A percentile compares a stretch with the other conserved stretches of the same genome.
These are phyloP conservation scores for Pseudochaenichthys georgianus DNA, from an alignment of 2,797 vertebrate species.

Conservation along the genomic window DNA sequence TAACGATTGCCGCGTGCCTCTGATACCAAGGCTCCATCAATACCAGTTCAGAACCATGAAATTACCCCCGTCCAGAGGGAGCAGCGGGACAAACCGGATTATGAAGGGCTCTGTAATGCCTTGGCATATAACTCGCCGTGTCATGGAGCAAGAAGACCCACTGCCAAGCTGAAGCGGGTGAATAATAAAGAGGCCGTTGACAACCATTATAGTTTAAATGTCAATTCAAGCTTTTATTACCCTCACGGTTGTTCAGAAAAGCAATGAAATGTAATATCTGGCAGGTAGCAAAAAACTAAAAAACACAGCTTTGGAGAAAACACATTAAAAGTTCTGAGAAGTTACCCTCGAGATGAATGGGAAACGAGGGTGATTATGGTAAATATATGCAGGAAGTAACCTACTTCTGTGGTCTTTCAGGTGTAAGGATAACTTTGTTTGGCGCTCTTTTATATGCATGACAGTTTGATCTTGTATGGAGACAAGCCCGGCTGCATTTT, in stretches of 20 bases:
- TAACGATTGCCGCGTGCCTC: conserved; percentile 82
- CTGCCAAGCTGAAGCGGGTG: conserved; percentile 51
- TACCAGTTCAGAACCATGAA: conserved; percentile 86
- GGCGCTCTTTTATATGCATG: conserved; percentile 46
- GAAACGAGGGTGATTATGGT: conserved; percentile 69
- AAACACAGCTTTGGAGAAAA: conserved; percentile 42
- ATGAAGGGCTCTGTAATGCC: conserved; percentile 78
- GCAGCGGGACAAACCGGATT: conserved; percentile 83
- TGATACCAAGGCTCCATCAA: conserved; percentile 84
- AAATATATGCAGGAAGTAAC: conserved; percentile 83
- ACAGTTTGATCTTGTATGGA: conserved; percentile 49
- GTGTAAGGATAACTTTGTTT: conserved; percentile 63
- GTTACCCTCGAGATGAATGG: conserved; percentile 64
- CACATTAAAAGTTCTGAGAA: conserved; percentile 69
- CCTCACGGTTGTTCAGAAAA: conserved; percentile 50
- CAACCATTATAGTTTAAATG: conserved; percentile 68
- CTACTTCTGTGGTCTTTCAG: conserved; percentile 78
- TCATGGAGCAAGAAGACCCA: conserved; percentile 67
- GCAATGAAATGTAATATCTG: conserved; percentile 51
- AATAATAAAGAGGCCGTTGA: conserved; percentile 34
- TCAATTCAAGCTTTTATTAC: conserved; percentile 72
- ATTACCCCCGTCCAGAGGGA: conserved; percentile 83
- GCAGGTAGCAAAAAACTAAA: conserved; percentile 26
- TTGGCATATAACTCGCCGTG: conserved; percentile 78
- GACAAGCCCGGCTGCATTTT: conserved; percentile 55